Base-by-base conservation (phyloP, 1,140 invertebrate genomes). In the Eueides isabella region DNA sequence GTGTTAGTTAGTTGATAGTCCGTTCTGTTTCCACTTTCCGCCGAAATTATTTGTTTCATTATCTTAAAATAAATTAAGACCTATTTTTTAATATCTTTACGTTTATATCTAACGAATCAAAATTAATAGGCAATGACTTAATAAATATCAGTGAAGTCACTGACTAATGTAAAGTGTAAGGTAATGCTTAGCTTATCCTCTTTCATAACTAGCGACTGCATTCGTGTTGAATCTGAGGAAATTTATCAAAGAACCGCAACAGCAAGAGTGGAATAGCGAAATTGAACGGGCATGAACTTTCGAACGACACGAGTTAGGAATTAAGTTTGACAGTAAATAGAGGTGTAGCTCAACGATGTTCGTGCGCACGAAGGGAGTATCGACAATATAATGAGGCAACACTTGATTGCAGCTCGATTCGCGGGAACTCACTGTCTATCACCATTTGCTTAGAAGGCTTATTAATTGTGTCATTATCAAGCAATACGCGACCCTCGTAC, bases 311-410 rank as follows among this genome's bases (percentile, higher is more conserved):
- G 88, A 91, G 80, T 80, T 76, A 85, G 81, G 74, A 87, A 92
- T 92, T 91, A 92, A 85, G 82, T 85, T 89, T 90, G 91, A 92
- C 91, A 92, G 89, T 87, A 91, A 91, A 86, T 87, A 89, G 87
- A 82, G 88, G 85, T 85, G 88, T 90, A 91, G 87, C 82, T 90
- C 88, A 91, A 76, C 89, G 84, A 91, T 92, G 85, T 88, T 92
- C 91, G 89, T 92, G 90, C 85, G 81, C 90, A 82, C 86, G 86
- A 88, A 78, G 80, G 82, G 74, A 80, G 89, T 89, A 92, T 91
- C 89, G 91, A 92, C 91, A 92, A 82, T 81, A 90, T 92, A 92
- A 92, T 92, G 77, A 85, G 69, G 63, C 67, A 76, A 76, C 26
- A 44, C 68, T 69, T 82, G 80, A 83, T 82, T 79, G 84, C 75